A percentile compares a stretch with the other conserved stretches of the same genome.
phyloP scores from a whole-genome alignment of 64 coral and sea anemone species.

The Actinia tenebrosa region DNA sequence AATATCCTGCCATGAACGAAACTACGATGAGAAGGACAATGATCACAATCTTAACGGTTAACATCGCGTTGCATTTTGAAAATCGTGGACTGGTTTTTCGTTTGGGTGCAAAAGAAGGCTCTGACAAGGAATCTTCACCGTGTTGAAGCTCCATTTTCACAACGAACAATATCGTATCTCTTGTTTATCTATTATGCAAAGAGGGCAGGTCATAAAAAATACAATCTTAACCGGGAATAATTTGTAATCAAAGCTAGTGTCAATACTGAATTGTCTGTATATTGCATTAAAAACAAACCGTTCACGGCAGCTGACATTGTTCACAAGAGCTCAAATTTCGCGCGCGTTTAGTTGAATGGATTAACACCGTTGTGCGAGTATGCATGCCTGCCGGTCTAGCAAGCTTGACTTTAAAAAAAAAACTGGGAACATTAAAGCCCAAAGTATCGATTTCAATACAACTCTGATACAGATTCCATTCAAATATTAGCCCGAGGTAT shows the following conservation, averaged over 20 bases:
- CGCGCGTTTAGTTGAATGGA: neutral
- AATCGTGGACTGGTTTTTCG: neutral
- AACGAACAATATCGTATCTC: slow-evolving; percentile 42
- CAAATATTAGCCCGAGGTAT: neutral
- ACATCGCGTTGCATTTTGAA: slow-evolving; percentile 23
- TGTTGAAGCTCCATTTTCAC: slow-evolving; percentile 86
- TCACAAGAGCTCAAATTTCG: slow-evolving; percentile 17
- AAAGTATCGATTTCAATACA: neutral
- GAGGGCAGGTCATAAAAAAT: neutral
- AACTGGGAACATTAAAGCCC: neutral
- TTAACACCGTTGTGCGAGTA: neutral
- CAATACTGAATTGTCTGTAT: neutral
- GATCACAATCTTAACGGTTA: slow-evolving; percentile 29
- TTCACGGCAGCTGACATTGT: neutral
- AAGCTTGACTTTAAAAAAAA: neutral
- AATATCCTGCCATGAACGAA: slow-evolving; percentile 77
- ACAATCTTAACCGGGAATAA: neutral
- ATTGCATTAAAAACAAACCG: neutral
- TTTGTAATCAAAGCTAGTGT: neutral
- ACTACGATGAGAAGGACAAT: slow-evolving; percentile 47
- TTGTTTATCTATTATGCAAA: slow-evolving; percentile 10
- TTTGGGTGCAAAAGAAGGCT: slow-evolving; percentile 44
- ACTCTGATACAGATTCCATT: neutral
- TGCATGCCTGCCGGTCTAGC: neutral
- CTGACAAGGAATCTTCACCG: slow-evolving; percentile 42